phyloP scores from a whole-genome alignment of 2,888 invertebrate genomes.

The Gasteruption jaculator region DNA sequence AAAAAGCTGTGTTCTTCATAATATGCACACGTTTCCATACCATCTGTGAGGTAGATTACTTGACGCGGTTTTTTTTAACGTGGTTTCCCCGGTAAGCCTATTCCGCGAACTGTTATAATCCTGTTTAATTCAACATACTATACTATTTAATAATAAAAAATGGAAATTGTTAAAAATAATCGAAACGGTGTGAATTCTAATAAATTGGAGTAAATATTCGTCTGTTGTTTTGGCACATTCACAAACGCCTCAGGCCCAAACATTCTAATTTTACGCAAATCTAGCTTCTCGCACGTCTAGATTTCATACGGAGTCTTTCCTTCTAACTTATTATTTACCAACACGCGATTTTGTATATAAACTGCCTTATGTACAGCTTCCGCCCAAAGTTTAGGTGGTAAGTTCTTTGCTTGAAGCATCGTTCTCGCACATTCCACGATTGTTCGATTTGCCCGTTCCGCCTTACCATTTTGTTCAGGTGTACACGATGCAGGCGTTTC shows the following conservation, averaged over 20 bases:
- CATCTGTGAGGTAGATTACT: conserved; percentile 15
- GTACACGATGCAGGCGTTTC: too few relatives aligned
- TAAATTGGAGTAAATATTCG: too few relatives aligned
- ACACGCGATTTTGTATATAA: background rate
- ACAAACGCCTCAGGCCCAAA: background rate
- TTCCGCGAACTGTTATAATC: conserved; percentile 10
- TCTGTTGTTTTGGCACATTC: background rate
- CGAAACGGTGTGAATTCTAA: too few relatives aligned
- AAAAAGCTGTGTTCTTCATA: conserved; percentile 1
- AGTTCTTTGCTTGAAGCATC: background rate
- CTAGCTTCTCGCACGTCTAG: too few relatives aligned
- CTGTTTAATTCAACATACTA: background rate
- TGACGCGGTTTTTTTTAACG: conserved; percentile 11
- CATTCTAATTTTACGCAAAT: too few relatives aligned
- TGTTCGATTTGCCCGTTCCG: background rate
- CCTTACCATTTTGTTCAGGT: background rate
- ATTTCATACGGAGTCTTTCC: background rate
- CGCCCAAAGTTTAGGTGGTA: background rate
- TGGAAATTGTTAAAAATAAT: too few relatives aligned
- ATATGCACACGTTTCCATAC: conserved; percentile 11
- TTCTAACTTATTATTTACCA: background rate
- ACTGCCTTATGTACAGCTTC: background rate
- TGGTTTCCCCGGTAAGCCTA: too few relatives aligned
- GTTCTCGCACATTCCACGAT: background rate
- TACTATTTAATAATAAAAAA: too few relatives aligned